Percentiles rank a stretch among this genome's conserved stretches.
These are phyloP conservation scores for Terebella lapidaria DNA, from an alignment of 2,888 invertebrate genomes.

Conservation along the genomic window DNA sequence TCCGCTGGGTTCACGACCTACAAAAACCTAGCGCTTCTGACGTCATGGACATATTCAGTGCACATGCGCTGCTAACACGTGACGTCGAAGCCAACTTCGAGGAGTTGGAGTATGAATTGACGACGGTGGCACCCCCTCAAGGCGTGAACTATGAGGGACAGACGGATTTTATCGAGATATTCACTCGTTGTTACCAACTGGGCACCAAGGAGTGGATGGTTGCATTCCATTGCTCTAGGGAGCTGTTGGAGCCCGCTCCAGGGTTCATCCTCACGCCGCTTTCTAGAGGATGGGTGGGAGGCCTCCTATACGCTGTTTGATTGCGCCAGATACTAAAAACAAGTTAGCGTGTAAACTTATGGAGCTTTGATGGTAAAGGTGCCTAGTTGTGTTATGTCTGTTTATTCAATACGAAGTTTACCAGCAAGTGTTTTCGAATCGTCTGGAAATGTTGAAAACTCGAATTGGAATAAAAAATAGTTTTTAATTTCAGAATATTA, in stretches of 20 bases:
- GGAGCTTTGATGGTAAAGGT: too few relatives aligned
- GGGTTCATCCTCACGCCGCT: conserved; percentile 11
- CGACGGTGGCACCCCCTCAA: background rate
- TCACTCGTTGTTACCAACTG: background rate
- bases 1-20: conserved; percentile 6
- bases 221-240: conserved; percentile 7
- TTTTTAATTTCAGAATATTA: too few relatives aligned
- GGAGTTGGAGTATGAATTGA: background rate
- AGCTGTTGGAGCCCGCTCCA: conserved; percentile 9
- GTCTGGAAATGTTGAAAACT: too few relatives aligned
- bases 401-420: too few relatives aligned
- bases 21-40: conserved; percentile 7
- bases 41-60: conserved; percentile 9
- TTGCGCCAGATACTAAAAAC: too few relatives aligned
- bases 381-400: too few relatives aligned
- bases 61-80: conserved; percentile 2
- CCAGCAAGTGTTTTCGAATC: too few relatives aligned
- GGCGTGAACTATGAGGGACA: background rate
- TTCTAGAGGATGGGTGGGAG: conserved; percentile 13
- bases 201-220: background rate
- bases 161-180: background rate
- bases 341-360: too few relatives aligned
- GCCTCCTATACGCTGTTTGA: conserved; percentile 10
- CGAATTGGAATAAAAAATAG: too few relatives aligned
- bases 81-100: background rate